Base-by-base conservation (phyloP, 2,113 vertebrate genomes). In the Lagenorhynchus albirostris region DNA sequence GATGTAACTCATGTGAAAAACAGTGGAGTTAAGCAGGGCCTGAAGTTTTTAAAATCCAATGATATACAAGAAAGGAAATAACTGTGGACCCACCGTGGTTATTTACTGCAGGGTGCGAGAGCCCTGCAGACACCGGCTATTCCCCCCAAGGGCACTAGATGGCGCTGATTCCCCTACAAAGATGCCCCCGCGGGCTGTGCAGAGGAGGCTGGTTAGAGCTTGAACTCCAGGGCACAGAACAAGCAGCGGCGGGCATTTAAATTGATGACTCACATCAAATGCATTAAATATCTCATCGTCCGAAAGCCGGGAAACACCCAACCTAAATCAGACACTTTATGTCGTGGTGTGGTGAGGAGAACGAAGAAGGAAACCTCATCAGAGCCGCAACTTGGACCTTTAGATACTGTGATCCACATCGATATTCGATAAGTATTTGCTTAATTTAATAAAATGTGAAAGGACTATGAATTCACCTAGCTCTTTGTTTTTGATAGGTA, bases 151-250 rank as follows among this genome's bases (percentile, higher is more conserved):
- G 94, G 65, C 98, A 98, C 98, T 97, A 99, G 98, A 94, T 98
- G 99, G 98, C 98, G 98, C 98, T 92, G n/a, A 47, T 92, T 58
- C 89, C 96, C 76, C 96, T 65, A 84, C 84, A 63, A 96, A 93
- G 87, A 82, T 55, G 91, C 44, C 68, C n/a, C 44, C 62, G 70
- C 10, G 8, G 44, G 91, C 2, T 10, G 25, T 20, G 91, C 53
- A 38, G 82, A 44, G 53, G 62, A n/a, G 0, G 0, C 62, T 6
- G n/a, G 29, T n/a, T 3, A 4, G 41, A 47, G 36, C n/a, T 80
- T 44, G 31, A 84, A 86, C 21, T 74, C 0, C 58, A 15, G 12
- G 38, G 58, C 96, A 36, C 9, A 58, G 31, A 92, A 10, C 15
- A 29, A 17, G 20, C 2, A n/a, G 20, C 44, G 36, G 23, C 29